phyloP scores from a whole-genome alignment of 2,888 invertebrate species.

The Thysanoteuthis rhombus region DNA sequence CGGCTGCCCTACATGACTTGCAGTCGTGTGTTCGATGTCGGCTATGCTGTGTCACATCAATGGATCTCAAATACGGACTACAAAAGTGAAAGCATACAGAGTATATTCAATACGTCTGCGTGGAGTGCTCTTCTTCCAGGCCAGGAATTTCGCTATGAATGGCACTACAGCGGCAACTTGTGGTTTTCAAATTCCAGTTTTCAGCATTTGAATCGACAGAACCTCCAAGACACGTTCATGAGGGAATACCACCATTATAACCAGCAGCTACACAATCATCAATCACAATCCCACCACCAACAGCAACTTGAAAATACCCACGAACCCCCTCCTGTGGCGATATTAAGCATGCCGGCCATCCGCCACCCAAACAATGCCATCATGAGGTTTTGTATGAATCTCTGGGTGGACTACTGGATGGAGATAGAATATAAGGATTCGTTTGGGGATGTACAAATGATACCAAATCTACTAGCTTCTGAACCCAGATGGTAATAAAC shows the following conservation, averaged over 20 bases:
- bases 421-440: conserved; percentile 21
- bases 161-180: conserved; percentile 15
- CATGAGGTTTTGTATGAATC: conserved; percentile 29
- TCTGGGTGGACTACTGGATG: conserved; percentile 30
- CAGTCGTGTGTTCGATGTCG: conserved; percentile 14
- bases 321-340: conserved; percentile 27
- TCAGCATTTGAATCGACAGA: conserved; percentile 25
- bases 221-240: conserved; percentile 25
- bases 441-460: conserved; percentile 29
- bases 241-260: conserved; percentile 27
- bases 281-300: neutral
- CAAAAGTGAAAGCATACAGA: conserved; percentile 27
- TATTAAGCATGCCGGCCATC: conserved; percentile 29
- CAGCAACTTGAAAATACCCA: conserved; percentile 15
- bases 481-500: conserved; percentile 19
- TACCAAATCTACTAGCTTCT: conserved; percentile 22
- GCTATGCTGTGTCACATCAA: conserved; percentile 15
- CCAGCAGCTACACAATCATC: neutral
- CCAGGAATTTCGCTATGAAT: conserved; percentile 26
- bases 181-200: conserved; percentile 30
- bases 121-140: conserved; percentile 20
- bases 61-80: conserved; percentile 28
- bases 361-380: conserved; percentile 25
- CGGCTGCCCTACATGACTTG: conserved; percentile 21
- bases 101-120: conserved; percentile 19